Evolutionary conservation across 2,888 invertebrate species (phyloP).

Genomic region (Formica aserva): DNA sequence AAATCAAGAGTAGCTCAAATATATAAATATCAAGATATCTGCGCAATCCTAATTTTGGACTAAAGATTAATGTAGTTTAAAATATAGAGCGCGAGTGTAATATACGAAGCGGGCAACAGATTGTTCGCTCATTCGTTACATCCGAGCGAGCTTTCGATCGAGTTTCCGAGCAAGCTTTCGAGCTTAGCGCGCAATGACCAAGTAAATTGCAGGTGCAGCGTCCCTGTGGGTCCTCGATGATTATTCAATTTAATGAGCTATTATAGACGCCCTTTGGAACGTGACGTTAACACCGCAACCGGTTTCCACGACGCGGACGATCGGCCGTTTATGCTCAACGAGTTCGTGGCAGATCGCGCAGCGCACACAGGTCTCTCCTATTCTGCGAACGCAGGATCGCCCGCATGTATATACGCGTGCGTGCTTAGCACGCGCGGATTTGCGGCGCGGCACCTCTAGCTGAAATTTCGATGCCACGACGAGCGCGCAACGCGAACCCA

Average conservation of each 20-base stretch:
- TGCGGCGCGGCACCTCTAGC: conserved; percentile 58
- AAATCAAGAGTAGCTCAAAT: neutral
- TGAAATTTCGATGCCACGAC: conserved; percentile 71
- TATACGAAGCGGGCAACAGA: conserved; percentile 16
- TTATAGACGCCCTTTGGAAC: conserved; percentile 77
- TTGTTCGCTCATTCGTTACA: conserved; percentile 41
- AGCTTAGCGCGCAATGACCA: conserved; percentile 61
- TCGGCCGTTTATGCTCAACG: conserved; percentile 71
- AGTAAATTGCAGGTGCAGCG: conserved; percentile 69
- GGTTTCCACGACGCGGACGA: conserved; percentile 69
- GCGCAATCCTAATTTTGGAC: neutral
- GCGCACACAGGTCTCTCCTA: conserved; percentile 7
- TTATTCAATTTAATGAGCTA: conserved; percentile 82
- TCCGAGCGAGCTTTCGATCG: conserved; percentile 29
- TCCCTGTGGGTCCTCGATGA: conserved; percentile 74
- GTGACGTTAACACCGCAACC: conserved; percentile 82
- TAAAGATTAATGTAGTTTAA: conserved; percentile 22
- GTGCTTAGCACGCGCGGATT: conserved; percentile 43
- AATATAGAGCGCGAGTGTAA: conserved; percentile 9
- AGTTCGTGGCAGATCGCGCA: conserved; percentile 57
- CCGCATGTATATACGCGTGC: conserved; percentile 11
- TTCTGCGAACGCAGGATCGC: conserved; percentile 50
- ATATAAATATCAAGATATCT: neutral
- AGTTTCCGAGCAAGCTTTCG: conserved; percentile 30
- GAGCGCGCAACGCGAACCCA: conserved; percentile 67